Evolutionary conservation across 2,113 vertebrate genomes (phyloP).

Genomic region (Cryptomyrus ogoouensis): DNA sequence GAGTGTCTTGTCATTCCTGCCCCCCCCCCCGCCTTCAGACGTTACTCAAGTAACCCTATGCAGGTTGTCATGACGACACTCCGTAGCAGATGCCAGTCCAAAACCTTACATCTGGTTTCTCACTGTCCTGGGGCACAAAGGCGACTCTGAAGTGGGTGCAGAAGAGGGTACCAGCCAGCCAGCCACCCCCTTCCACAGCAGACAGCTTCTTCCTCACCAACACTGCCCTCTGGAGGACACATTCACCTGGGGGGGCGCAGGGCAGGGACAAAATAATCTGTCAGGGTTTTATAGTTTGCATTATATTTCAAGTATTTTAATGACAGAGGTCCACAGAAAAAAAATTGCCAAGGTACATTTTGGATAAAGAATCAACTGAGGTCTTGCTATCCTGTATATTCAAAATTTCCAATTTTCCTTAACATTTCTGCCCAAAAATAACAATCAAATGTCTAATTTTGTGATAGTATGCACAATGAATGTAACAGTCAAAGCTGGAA

Average conservation of each 20-base stretch:
- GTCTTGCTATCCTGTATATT: background rate
- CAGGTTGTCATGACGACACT: background rate
- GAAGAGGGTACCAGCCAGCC: constrained; percentile 73
- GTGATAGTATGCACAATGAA: background rate
- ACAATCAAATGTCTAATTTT: background rate
- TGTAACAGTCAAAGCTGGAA: background rate
- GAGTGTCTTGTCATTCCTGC: background rate
- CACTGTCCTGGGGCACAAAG: constrained; percentile 68
- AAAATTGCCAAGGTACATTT: background rate
- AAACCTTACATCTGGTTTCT: constrained; percentile 57
- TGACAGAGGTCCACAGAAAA: background rate
- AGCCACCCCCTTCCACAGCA: constrained; percentile 59
- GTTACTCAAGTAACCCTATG: background rate
- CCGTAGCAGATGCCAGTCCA: background rate
- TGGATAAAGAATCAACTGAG: background rate
- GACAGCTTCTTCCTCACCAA: constrained; percentile 67
- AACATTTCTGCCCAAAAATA: background rate
- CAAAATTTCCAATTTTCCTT: background rate
- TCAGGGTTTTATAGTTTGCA: background rate
- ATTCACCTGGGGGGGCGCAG: constrained; percentile 41
- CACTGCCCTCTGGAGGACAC: constrained; percentile 61
- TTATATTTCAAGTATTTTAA: background rate
- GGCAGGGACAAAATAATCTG: background rate
- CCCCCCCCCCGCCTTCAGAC: background rate
- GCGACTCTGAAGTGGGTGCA: constrained; percentile 80